Evolutionary conservation across 2,113 vertebrate genomes (phyloP), one percentile per base, ranked within the genome.

Genomic region (Myodes glareolus): DNA sequence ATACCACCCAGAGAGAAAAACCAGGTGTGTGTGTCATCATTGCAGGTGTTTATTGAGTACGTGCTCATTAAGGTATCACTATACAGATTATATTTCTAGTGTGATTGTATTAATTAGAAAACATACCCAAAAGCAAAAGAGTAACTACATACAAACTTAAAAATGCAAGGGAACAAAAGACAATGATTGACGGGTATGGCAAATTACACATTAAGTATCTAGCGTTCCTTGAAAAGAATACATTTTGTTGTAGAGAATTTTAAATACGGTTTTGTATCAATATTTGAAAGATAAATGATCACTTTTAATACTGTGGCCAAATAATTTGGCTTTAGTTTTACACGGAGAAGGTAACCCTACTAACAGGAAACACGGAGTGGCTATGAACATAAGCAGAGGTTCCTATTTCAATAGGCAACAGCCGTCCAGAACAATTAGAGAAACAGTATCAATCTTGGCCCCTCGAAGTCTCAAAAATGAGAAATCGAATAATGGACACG

Each of bases 81-180:
- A 93, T 91, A 81, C 33, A 89, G 80, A 95, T 89, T 91, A 14
- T 21, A 65, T 67, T 96, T 97, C 72, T 97, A 45, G 67, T 27
- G 90, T 94, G 96, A 77, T 85, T 95, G 95, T 96, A 95, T 97
- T 88, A 94, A 95, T 96, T 77, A 95, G 93, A 86, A 94, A 97
- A 86, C 47, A 47, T 47, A 95, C 92, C 75, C 92, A 96, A 94
- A 97, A 92, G 93, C 90, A 93, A 95, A 97, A 97, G 8, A 97
- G 93, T 67, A 92, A 50, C 91, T n/a, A 94, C 81, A 94, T 67
- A 94, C 72, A 96, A 63, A 96, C 42, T 80, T 85, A 88, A 95
- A 95, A 80, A 96, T 42, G 70, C 58, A 87, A 92, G 96, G 96
- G 93, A 96, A 88, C 65, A 95, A 58, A 97, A 96, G 65, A 78